A percentile compares a stretch with the other conserved stretches of the same genome.
Conservation (phyloP, 1,140 invertebrate genomes). For the Contarinia nasturtii region DNA sequence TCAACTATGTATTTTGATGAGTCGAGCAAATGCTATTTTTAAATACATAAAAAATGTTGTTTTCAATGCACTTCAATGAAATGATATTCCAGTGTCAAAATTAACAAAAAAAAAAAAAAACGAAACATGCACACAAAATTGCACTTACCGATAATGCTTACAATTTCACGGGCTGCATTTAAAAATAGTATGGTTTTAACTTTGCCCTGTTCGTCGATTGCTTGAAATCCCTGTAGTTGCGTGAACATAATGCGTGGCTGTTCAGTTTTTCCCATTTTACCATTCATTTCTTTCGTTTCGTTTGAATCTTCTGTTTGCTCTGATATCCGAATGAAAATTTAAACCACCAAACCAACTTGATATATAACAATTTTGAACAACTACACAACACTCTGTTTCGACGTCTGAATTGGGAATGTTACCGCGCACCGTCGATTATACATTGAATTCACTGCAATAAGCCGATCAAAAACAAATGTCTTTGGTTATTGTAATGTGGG, state of each 20-base stretch:
- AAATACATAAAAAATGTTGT: too few species aligned
- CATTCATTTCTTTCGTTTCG: background rate
- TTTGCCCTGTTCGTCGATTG: conserved; percentile 27
- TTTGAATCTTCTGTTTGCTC: background rate
- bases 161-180: conserved; percentile 33
- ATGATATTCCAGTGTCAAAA: too few species aligned
- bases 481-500: too few species aligned
- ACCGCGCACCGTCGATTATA: background rate
- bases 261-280: background rate
- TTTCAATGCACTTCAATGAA: too few species aligned
- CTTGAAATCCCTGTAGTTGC: conserved; percentile 26
- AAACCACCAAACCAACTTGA: background rate
- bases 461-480: background rate
- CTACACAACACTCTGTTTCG: background rate
- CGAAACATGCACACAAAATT: too few species aligned
- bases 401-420: background rate
- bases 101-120: background rate
- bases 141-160: conserved; percentile 37
- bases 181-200: conserved; percentile 40
- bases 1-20: too few species aligned
- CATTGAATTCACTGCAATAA: background rate
- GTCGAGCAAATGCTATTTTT: too few species aligned
- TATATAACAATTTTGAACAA: background rate
- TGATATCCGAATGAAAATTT: background rate
- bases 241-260: conserved; percentile 10